phyloP scores from a whole-genome alignment of 2,113 vertebrate species.

The Labeo catla region DNA sequence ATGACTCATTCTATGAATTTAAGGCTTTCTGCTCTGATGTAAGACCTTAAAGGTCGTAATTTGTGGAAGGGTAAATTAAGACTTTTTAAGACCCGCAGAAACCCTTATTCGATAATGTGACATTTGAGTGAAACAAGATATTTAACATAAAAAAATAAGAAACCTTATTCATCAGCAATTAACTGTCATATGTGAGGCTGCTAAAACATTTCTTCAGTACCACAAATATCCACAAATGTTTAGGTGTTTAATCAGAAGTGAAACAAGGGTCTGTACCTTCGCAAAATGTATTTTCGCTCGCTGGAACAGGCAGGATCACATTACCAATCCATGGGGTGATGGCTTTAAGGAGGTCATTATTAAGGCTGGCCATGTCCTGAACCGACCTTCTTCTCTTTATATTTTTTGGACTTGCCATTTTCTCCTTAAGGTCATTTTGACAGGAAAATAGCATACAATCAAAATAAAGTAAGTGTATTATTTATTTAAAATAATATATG shows the following conservation, averaged over 20 bases:
- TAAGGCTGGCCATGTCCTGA: slow-evolving; percentile 44
- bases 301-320: slow-evolving; percentile 62
- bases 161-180: not conserved
- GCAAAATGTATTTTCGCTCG: slow-evolving; percentile 4
- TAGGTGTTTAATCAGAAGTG: not conserved
- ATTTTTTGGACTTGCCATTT: slow-evolving; percentile 1
- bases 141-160: not conserved
- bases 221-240: not conserved
- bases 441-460: not conserved
- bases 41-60: not conserved
- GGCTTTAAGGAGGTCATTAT: slow-evolving; percentile 75
- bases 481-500: not conserved
- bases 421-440: not conserved
- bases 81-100: not conserved
- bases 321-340: slow-evolving; percentile 86
- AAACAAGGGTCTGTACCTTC: slow-evolving; percentile 68
- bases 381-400: not conserved
- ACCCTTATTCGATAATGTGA: not conserved
- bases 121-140: not conserved
- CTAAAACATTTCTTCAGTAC: not conserved
- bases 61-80: not conserved
- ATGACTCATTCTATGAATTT: not conserved
- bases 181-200: not conserved
- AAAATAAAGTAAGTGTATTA: not conserved
- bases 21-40: not conserved